These are phyloP conservation scores for Cryptomyrus ogoouensis DNA, from an alignment of 2,113 vertebrate genomes.

Conservation along the genomic window DNA sequence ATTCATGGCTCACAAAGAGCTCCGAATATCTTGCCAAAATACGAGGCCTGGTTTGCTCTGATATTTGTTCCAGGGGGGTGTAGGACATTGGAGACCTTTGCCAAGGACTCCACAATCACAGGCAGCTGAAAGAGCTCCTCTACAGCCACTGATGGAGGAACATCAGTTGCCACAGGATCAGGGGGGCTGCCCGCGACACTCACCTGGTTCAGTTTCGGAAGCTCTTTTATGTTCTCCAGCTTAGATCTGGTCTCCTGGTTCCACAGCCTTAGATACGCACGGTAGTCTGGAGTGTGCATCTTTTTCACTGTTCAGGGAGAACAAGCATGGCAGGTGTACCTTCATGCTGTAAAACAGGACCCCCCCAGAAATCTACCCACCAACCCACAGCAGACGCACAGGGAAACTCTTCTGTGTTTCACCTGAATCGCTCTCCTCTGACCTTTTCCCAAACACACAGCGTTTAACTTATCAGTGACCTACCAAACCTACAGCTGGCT, in stretches of 20 bases:
- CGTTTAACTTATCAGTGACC: not conserved
- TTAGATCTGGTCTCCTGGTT: conserved; percentile 81
- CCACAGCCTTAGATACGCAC: conserved; percentile 87
- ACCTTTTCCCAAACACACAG: not conserved
- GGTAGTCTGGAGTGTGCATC: conserved; percentile 77
- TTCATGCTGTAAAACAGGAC: not conserved
- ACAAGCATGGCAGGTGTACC: not conserved
- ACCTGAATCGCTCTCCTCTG: not conserved
- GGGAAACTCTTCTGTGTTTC: not conserved
- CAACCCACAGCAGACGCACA: not conserved
- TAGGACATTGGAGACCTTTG: not conserved
- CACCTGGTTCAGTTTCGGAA: conserved; percentile 93
- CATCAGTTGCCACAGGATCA: not conserved
- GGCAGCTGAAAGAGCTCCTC: not conserved
- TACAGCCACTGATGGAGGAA: not conserved
- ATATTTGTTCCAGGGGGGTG: not conserved
- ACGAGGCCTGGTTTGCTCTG: not conserved
- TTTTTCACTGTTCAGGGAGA: conserved; percentile 71
- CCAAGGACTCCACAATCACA: not conserved
- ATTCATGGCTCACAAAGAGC: not conserved
- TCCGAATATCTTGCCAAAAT: not conserved
- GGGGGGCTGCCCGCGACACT: not conserved
- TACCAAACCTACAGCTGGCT: not conserved
- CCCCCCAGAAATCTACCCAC: not conserved
- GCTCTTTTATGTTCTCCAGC: conserved; percentile 74